These are phyloP conservation scores for Pantherophis vulpinus DNA, from an alignment of 2,797 vertebrate genomes.

Conservation along the genomic window DNA sequence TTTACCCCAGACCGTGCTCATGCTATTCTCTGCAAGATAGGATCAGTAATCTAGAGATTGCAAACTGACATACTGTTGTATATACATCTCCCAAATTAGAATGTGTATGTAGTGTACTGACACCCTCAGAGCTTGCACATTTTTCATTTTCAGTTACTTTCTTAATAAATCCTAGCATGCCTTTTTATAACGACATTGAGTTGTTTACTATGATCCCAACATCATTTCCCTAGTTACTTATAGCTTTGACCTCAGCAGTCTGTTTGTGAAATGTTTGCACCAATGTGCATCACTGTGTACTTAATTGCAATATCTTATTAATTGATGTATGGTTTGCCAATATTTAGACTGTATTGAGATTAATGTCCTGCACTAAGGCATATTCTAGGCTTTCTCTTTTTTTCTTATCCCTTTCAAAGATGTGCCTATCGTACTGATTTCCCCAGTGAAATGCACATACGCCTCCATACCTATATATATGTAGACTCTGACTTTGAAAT, in stretches of 20 bases:
- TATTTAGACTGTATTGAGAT: conserved; percentile 3
- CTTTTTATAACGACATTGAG: not conserved
- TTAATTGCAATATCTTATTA: not conserved
- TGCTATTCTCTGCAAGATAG: not conserved
- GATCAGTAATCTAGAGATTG: not conserved
- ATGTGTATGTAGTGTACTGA: not conserved
- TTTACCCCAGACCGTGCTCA: not conserved
- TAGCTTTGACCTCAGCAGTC: not conserved
- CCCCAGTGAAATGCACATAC: conserved; percentile 5
- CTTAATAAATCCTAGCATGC: not conserved
- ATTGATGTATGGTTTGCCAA: not conserved
- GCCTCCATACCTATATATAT: not conserved
- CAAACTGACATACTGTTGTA: not conserved
- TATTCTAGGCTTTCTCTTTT: not conserved
- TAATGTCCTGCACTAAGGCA: not conserved
- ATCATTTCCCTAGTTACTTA: not conserved
- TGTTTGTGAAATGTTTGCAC: not conserved
- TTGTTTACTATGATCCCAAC: not conserved
- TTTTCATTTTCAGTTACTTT: not conserved
- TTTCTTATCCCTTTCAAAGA: not conserved
- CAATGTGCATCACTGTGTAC: not conserved
- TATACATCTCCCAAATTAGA: not conserved
- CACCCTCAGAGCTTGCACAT: not conserved
- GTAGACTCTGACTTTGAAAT: not conserved
- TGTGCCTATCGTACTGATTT: not conserved